Evolutionary conservation across 2,797 vertebrate genomes (phyloP).

Genomic region (Alectoris magna): DNA sequence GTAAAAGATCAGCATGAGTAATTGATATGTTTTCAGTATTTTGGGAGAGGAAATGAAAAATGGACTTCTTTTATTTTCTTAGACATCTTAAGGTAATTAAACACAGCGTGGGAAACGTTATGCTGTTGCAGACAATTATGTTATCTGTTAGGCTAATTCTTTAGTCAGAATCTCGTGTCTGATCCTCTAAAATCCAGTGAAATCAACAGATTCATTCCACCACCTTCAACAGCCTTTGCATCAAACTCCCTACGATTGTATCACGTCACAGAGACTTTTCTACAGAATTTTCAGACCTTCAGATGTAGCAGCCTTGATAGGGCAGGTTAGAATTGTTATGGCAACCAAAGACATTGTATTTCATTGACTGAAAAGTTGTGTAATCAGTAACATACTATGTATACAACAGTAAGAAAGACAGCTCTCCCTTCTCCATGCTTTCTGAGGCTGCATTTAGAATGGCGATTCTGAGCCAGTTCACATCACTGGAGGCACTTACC

Average conservation of each 20-base stretch:
- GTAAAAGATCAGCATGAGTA: background rate
- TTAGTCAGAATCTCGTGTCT: background rate
- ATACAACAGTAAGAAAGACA: background rate
- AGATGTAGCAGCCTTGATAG: background rate
- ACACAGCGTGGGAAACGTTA: background rate
- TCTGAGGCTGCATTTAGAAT: background rate
- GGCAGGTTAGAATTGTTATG: background rate
- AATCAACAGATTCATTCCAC: background rate
- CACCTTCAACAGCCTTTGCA: constrained; percentile 3
- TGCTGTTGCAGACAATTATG: background rate
- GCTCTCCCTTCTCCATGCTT: background rate
- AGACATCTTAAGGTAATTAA: background rate
- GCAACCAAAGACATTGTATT: background rate
- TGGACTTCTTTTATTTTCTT: background rate
- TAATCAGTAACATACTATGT: background rate
- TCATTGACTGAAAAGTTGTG: background rate
- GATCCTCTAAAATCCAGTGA: background rate
- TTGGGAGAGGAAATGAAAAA: background rate
- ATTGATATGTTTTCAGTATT: background rate
- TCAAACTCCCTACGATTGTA: background rate
- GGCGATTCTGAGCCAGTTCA: background rate
- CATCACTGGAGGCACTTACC: background rate
- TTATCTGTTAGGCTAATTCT: background rate
- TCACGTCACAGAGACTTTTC: background rate
- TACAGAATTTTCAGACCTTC: background rate